Base-by-base conservation (phyloP, 2,113 vertebrate species). In the Paradoxurus hermaphroditus region DNA sequence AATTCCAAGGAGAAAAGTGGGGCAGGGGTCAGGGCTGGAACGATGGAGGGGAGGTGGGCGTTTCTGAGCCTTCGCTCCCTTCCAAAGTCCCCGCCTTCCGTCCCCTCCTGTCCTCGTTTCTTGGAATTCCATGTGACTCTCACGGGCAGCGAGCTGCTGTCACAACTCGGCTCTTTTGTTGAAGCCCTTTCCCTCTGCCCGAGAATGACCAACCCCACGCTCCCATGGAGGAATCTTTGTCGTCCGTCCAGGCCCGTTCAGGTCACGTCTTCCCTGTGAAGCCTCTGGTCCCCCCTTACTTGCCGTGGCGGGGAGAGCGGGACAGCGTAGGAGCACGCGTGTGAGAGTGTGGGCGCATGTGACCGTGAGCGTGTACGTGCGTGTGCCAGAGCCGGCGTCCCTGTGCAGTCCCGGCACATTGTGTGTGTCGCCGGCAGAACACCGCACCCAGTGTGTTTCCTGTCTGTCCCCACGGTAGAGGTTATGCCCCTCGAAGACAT, bases 1-100 rank as follows among this genome's bases (percentile, higher is more conserved):
- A 31, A n/a, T 19, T 31, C 19, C 19, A 5, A n/a, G 44, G 44
- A n/a, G 78, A 49, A 21, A 21, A 53, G 10, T 1, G 29, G 31
- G 53, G 25, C 18, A 46, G 4, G 11, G 39, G 3, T 39, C 11
- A 9, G 0, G 9, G 36, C 31, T 44, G 5, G 25, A 3, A 7
- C 0, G 4, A 0, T 1, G 27, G 44, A 75, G 21, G 12, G 10
- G 3, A 9, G 0, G 4, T 2, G 2, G 27, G 18, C 11, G 4
- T 44, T 7, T 23, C 5, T 7, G 29, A 16, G 63, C 5, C 12
- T 44, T 23, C 5, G 1, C 3, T 46, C 4, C 1, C 29, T 56
- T 39, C 14, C 44, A 11, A 18, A 12, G 16, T n/a, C 31, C 29
- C 8, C 29, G 46, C 18, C 46, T 25, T n/a, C 49, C 46, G 6